These are phyloP conservation scores for Aradophagus sp. DNA, from an alignment of 1,140 invertebrate genomes.

Conservation along the genomic window DNA sequence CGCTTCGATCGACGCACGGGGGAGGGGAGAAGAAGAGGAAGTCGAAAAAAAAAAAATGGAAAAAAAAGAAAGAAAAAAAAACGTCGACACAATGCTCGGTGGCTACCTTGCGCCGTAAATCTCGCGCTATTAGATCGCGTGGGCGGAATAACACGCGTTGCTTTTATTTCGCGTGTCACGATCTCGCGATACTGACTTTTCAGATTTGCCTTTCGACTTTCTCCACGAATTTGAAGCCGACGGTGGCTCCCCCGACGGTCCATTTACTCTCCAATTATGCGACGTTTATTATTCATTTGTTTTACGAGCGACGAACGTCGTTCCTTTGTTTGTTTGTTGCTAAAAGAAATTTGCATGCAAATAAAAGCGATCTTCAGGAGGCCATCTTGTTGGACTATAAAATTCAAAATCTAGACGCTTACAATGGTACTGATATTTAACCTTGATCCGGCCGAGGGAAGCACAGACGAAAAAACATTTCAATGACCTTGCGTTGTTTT, in stretches of 20 bases:
- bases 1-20: constrained; percentile 15
- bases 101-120: constrained; percentile 38
- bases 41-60: neutral
- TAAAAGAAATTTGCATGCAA: no score
- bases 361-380: no score
- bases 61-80: constrained; percentile 11
- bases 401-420: no score
- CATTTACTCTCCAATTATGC: no score
- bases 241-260: no score
- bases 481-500: no score
- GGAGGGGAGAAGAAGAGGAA: neutral
- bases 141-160: constrained; percentile 50
- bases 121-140: constrained; percentile 47
- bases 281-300: no score
- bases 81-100: constrained; percentile 29
- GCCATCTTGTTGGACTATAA: no score
- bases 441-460: no score
- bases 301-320: no score
- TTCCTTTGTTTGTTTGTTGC: constrained; percentile 18
- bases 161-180: constrained; percentile 51
- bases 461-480: no score
- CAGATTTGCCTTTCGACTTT: constrained; percentile 52
- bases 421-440: no score
- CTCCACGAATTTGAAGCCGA: constrained; percentile 42
- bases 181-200: constrained; percentile 41